Percentiles rank a stretch among this genome's conserved stretches.
These are phyloP conservation scores for Muscicapa striata DNA, from an alignment of 2,797 vertebrate species.

Conservation along the genomic window DNA sequence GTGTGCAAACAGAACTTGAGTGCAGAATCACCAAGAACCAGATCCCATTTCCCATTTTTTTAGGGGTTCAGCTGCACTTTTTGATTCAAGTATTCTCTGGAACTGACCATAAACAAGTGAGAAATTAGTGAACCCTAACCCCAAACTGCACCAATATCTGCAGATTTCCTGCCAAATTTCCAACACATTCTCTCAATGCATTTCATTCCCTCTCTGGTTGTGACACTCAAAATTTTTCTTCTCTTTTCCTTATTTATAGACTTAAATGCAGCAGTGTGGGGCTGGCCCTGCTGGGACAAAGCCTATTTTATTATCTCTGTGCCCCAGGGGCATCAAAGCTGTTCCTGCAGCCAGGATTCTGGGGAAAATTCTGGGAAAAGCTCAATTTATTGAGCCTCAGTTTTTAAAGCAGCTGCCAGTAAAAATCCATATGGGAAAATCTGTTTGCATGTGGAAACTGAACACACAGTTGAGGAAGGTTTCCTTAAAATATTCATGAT, in stretches of 20 bases:
- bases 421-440: background rate
- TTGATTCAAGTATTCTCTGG: background rate
- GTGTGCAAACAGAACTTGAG: background rate
- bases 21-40: background rate
- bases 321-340: background rate
- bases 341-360: background rate
- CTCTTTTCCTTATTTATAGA: background rate
- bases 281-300: background rate
- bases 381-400: background rate
- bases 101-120: background rate
- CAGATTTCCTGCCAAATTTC: background rate
- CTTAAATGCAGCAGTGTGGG: background rate
- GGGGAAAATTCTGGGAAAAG: background rate
- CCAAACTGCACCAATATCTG: background rate
- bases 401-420: background rate
- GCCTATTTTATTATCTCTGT: background rate
- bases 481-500: background rate
- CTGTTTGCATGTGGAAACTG: background rate
- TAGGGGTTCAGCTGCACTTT: background rate
- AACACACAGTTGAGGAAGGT: background rate
- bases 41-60: background rate
- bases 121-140: fast-evolving
- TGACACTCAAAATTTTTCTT: background rate
- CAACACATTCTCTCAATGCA: background rate
- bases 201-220: background rate